These are phyloP conservation scores for Dasyprocta punctata DNA, from an alignment of 2,113 vertebrate species.

Conservation along the genomic window DNA sequence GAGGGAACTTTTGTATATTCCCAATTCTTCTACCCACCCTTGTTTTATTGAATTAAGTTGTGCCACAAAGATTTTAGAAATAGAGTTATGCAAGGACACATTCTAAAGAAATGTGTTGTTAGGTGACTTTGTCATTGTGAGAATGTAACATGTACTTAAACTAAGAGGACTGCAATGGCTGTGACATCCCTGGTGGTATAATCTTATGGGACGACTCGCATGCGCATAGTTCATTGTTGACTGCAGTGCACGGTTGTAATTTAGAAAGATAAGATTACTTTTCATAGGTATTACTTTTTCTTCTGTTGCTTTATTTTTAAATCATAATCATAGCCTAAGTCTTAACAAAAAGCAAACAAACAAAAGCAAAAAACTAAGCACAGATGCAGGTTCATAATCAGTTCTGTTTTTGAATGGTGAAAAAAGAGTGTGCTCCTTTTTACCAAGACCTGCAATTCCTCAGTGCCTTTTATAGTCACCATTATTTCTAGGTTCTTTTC, in stretches of 20 bases:
- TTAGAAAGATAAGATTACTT: conserved; percentile 21
- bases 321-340: neutral
- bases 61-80: conserved; percentile 21
- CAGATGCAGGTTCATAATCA: neutral
- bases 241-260: neutral
- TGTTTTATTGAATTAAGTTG: conserved; percentile 14
- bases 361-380: neutral
- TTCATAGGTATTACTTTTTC: conserved; percentile 7
- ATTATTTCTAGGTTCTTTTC: neutral
- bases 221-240: neutral
- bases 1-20: neutral
- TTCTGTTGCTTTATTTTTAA: conserved; percentile 41
- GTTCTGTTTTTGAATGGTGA: neutral
- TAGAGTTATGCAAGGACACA: neutral
- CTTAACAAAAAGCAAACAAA: neutral
- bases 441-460: neutral
- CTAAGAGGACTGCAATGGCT: neutral
- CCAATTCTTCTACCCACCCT: neutral
- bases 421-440: neutral
- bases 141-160: neutral
- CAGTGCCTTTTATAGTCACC: neutral
- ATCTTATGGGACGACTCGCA: no score
- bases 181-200: neutral
- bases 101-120: neutral
- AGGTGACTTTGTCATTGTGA: neutral